These are phyloP conservation scores for Tromatobia lineatoria DNA, from an alignment of 2,888 invertebrate genomes.

Conservation along the genomic window DNA sequence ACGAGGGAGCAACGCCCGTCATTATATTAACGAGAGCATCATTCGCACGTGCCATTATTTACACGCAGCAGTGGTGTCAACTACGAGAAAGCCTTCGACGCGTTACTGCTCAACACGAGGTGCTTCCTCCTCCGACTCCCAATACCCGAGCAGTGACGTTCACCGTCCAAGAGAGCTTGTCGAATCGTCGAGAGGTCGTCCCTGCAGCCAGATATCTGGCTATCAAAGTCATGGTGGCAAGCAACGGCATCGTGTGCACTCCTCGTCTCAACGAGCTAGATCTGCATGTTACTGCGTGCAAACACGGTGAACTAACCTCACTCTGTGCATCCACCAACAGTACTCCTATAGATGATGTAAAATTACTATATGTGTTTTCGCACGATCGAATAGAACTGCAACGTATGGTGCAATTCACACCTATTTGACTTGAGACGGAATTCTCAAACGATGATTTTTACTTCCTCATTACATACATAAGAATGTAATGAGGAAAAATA, in stretches of 20 bases:
- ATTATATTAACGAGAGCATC: slow-evolving; percentile 73
- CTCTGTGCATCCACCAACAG: slow-evolving; percentile 20
- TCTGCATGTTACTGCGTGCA: slow-evolving; percentile 53
- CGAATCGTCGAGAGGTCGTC: slow-evolving; percentile 65
- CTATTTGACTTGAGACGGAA: too few relatives aligned
- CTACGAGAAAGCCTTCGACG: slow-evolving; percentile 73
- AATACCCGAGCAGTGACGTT: slow-evolving; percentile 46
- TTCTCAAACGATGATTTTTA: too few relatives aligned
- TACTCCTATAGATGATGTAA: neutral
- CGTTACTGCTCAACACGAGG: slow-evolving; percentile 62
- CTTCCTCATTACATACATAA: too few relatives aligned
- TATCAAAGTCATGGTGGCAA: slow-evolving; percentile 57
- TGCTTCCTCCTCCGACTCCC: slow-evolving; percentile 30
- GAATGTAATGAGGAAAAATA: too few relatives aligned
- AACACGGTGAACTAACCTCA: slow-evolving; percentile 50
- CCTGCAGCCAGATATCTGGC: slow-evolving; percentile 58
- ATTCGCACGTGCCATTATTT: slow-evolving; percentile 74
- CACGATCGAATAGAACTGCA: too few relatives aligned
- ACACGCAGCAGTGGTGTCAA: slow-evolving; percentile 71
- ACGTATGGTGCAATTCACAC: too few relatives aligned
- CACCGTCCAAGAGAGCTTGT: slow-evolving; percentile 63
- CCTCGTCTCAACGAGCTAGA: slow-evolving; percentile 42
- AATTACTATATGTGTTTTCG: too few relatives aligned
- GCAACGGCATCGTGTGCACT: slow-evolving; percentile 33
- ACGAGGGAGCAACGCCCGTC: slow-evolving; percentile 62